These are phyloP conservation scores for Furcifer pardalis DNA, from an alignment of 2,797 vertebrate species.

Conservation along the genomic window DNA sequence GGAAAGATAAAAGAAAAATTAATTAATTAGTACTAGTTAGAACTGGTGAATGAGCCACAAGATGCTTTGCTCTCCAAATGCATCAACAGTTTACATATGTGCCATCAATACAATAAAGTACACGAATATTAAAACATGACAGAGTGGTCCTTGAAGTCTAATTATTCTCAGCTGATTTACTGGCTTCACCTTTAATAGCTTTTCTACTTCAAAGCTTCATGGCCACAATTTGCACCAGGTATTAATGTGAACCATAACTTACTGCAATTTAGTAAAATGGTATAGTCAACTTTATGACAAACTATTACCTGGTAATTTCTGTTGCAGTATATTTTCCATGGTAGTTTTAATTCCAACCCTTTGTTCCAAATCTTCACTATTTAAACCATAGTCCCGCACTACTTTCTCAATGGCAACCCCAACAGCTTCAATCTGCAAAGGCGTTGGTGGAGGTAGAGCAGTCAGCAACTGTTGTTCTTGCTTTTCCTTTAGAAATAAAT, in stretches of 20 bases:
- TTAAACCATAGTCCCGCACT: constrained; percentile 83
- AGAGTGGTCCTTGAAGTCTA: not conserved
- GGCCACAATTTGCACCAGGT: not conserved
- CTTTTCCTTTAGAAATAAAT: constrained; percentile 79
- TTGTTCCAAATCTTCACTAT: constrained; percentile 80
- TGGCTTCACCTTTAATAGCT: not conserved
- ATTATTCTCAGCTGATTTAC: not conserved
- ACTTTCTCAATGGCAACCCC: constrained; percentile 81
- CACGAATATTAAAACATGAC: not conserved
- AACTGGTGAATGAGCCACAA: not conserved
- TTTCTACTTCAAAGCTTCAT: not conserved
- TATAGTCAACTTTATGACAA: constrained; percentile 19
- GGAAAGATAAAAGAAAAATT: not conserved
- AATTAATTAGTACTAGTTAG: not conserved
- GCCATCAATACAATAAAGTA: not conserved
- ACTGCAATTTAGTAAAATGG: not conserved
- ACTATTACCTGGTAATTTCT: constrained; percentile 86
- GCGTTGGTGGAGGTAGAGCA: constrained; percentile 83
- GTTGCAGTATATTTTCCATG: constrained; percentile 85
- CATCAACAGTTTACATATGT: not conserved
- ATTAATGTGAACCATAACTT: not conserved
- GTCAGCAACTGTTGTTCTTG: constrained; percentile 87
- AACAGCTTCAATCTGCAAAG: constrained; percentile 83
- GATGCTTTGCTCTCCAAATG: not conserved
- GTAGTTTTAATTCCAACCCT: constrained; percentile 78